A percentile compares a stretch with the other conserved stretches of the same genome.
Evolutionary conservation across 2,888 invertebrate species (phyloP).

Genomic region (Volucella inanis): DNA sequence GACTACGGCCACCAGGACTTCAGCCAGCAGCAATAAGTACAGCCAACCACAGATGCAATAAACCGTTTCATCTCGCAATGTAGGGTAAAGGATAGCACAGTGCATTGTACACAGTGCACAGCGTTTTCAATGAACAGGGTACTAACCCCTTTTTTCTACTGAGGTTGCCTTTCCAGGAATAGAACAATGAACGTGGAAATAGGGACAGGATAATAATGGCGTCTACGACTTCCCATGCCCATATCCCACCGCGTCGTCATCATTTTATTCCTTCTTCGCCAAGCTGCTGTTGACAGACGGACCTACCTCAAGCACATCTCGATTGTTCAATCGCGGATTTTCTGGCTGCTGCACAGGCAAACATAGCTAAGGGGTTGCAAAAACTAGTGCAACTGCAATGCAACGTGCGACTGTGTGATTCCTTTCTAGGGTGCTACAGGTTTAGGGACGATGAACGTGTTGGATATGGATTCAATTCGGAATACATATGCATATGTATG

Average conservation of each 20-base stretch:
- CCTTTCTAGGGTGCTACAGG: slow-evolving; percentile 26
- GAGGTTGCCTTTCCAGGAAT: slow-evolving; percentile 49
- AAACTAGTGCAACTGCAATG: slow-evolving; percentile 56
- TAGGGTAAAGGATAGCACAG: slow-evolving; percentile 44
- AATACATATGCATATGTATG: no score
- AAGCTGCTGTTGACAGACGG: slow-evolving; percentile 29
- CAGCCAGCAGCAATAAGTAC: background rate
- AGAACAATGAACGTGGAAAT: slow-evolving; percentile 57
- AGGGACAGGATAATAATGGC: slow-evolving; percentile 55
- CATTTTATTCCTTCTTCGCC: slow-evolving; percentile 1
- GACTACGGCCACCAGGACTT: slow-evolving; percentile 35
- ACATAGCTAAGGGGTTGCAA: slow-evolving; percentile 56
- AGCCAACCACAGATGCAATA: slow-evolving; percentile 45
- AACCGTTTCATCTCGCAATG: slow-evolving; percentile 36
- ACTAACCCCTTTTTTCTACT: slow-evolving; percentile 46
- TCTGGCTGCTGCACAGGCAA: slow-evolving; percentile 36
- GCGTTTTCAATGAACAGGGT: no score
- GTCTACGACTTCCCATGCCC: slow-evolving; percentile 23
- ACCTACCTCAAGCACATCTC: slow-evolving; percentile 67
- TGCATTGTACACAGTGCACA: slow-evolving; percentile 29
- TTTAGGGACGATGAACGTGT: slow-evolving; percentile 9
- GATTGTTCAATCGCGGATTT: slow-evolving; percentile 62
- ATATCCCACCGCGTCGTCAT: slow-evolving; percentile 15
- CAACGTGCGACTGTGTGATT: slow-evolving; percentile 32
- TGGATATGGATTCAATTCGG: no score